Base-by-base conservation (phyloP, 2,113 vertebrate species). In the Upupa epops region DNA sequence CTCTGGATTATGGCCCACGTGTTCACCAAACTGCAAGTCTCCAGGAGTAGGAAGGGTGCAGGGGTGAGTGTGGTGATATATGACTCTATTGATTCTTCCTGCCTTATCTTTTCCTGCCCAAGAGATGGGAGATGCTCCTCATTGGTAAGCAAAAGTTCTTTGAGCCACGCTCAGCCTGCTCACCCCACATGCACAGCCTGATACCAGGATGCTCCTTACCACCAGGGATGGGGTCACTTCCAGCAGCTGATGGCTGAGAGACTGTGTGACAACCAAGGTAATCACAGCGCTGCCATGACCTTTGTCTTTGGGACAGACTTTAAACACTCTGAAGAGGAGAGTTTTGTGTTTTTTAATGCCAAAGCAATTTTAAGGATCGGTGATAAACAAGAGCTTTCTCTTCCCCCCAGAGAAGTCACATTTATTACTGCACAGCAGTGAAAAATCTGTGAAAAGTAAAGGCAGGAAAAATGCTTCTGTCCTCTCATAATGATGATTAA, bases 401-500 rank as follows among this genome's bases (percentile, higher is more conserved):
- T 93, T 80, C 88, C 66, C 82, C 90, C 93, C 52, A 86, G 58
- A 86, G 72, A 32, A 94, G 52, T 83, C 76, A 55, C 61, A 51
- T 87, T 85, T 83, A 70, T 89, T 84, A 88, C 84, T 37, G 59
- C n/a, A 63, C 37, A 36, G 21, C 60, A 66, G 69, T 75, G 32
- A 76, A 81, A 75, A 37, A 92, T 42, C 80, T 68, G 63, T 91
- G 91, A 83, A 89, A 70, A 79, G 81, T 61, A 86, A 92, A 73
- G 42, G 88, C 79, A 82, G 42, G 83, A 63, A 88, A 92, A 90
- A 80, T 64, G 64, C 29, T 93, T 93, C 58, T 66, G 71, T 93
- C 51, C 29, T 92, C 92, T 84, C 80, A 68, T 92, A 95, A 96
- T 64, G 72, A 55, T 83, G 68, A 96, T 87, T 60, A 68, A 94